A percentile compares a stretch with the other conserved stretches of the same genome.
Conservation (phyloP, 2,113 vertebrate species). For the Pterocles burchelli region DNA sequence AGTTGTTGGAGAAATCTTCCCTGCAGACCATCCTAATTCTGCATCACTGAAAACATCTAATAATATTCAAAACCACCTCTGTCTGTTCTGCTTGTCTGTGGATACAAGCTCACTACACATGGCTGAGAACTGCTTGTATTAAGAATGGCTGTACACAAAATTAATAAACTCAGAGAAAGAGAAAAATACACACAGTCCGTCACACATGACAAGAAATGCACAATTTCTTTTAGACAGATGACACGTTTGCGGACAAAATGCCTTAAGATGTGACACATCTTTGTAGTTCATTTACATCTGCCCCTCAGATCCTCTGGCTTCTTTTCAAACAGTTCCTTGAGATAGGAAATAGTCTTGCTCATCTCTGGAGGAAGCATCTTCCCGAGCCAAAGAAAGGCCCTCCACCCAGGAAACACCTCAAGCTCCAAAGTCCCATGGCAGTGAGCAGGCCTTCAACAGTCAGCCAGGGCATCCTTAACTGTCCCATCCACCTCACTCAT, state of each 20-base stretch:
- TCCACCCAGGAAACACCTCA: background rate
- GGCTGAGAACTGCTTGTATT: background rate
- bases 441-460: background rate
- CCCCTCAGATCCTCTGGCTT: background rate
- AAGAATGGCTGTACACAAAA: background rate
- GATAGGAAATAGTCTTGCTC: background rate
- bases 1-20: background rate
- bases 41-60: background rate
- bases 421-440: background rate
- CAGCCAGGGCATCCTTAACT: background rate
- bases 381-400: background rate
- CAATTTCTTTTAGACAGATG: background rate
- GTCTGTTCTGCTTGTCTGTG: background rate
- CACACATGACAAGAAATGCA: background rate
- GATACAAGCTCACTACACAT: background rate
- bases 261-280: background rate
- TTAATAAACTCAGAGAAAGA: background rate
- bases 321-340: background rate
- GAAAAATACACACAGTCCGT: background rate
- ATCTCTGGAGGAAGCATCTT: background rate
- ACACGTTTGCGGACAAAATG: background rate
- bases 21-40: background rate
- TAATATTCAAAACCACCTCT: background rate
- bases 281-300: background rate
- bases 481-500: background rate